A percentile compares a stretch with the other conserved stretches of the same genome.
These are phyloP conservation scores for Stegana nigrithorax DNA, from an alignment of 2,888 invertebrate genomes.

Conservation along the genomic window DNA sequence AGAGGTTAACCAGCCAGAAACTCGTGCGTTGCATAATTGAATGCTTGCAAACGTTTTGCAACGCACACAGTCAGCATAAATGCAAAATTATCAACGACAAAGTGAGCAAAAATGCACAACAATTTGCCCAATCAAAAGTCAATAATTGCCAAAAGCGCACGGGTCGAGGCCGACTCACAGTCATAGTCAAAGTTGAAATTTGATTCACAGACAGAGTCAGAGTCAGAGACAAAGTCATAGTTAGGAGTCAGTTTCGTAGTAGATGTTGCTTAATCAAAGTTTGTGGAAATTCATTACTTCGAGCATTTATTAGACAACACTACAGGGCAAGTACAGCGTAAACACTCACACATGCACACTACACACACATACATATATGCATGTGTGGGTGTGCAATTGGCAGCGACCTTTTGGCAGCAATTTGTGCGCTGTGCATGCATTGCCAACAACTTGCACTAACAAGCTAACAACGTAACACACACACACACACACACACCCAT, in stretches of 20 bases:
- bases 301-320: constrained; percentile 20
- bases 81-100: constrained; percentile 16
- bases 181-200: neutral
- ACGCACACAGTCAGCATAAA: constrained; percentile 1
- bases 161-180: no score
- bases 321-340: neutral
- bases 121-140: constrained; percentile 28
- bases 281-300: constrained; percentile 26
- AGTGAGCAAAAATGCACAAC: constrained; percentile 26
- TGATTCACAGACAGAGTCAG: no score
- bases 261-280: constrained; percentile 28
- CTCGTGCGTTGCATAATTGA: constrained; percentile 12
- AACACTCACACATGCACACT: no score
- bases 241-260: no score
- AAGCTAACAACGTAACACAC: no score
- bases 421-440: neutral
- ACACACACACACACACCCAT: no score
- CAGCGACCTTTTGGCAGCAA: neutral
- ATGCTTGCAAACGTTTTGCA: constrained; percentile 20
- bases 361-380: no score
- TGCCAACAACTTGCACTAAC: neutral
- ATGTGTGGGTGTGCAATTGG: no score
- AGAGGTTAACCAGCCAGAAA: neutral
- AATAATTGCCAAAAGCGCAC: constrained; percentile 27
- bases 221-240: no score